Evolutionary conservation across 2,797 vertebrate species (phyloP).

Genomic region (Ficedula albicollis): DNA sequence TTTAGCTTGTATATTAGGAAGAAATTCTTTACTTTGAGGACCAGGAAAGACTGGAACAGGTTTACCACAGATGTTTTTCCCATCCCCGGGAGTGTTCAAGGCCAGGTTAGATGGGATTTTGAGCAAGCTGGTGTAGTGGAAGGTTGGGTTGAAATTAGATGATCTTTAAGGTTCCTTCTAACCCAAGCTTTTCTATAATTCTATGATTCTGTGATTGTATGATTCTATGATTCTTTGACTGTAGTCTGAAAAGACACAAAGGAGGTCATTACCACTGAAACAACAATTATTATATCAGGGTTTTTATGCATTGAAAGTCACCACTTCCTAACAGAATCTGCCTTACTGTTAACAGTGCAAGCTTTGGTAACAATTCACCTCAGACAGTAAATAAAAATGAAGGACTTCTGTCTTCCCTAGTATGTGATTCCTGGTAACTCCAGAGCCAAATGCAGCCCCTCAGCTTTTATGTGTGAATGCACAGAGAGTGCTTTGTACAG

Average conservation of each 20-base stretch:
- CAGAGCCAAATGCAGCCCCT: not conserved
- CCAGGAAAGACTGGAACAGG: not conserved
- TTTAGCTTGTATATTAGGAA: not conserved
- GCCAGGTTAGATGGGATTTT: not conserved
- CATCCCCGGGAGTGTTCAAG: not conserved
- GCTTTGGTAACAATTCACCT: not conserved
- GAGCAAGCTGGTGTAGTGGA: not conserved
- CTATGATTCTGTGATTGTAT: not conserved
- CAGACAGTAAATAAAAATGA: not conserved
- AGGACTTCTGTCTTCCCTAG: not conserved
- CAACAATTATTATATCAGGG: rapidly evolving
- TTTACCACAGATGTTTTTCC: not conserved
- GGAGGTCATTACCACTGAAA: not conserved
- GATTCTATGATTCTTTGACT: not conserved
- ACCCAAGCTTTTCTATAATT: not conserved
- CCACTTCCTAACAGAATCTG: not conserved
- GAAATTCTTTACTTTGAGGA: not conserved
- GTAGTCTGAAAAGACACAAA: not conserved
- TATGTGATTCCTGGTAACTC: not conserved
- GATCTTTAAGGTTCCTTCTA: not conserved
- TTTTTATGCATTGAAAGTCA: not conserved
- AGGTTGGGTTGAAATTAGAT: not conserved
- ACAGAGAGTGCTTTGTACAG: not conserved
- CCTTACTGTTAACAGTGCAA: not conserved
- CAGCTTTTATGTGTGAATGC: not conserved